Evolutionary conservation across 2,113 vertebrate genomes (phyloP), one percentile per base, ranked within the genome.

Genomic region (Burhinus bistriatus): DNA sequence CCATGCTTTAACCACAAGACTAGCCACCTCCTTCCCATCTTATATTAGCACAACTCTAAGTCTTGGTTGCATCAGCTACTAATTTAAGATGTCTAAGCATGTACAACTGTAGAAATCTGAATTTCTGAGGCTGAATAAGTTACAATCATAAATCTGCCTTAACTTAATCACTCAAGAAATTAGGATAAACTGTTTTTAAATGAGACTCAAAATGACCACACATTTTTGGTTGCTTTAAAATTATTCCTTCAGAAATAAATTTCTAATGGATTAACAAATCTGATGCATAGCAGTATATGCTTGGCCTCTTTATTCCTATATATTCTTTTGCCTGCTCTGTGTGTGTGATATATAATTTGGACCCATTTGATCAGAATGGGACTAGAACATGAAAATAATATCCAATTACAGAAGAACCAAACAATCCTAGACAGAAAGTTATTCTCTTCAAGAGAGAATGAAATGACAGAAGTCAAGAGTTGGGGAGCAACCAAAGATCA

Each of bases 1-100:
- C 96, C 96, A 97, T 97, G 96, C 89, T 88, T 42, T 77, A 94
- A 97, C 96, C 94, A 95, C 96, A 93, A 70, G 61, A 66, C 73
- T 27, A 66, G 84, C 93, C 78, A 77, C 78, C 97, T 89, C 91
- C 93, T 96, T 83, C 87, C 92, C 90, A 95, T 45, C 73, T 69
- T 65, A 87, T 29, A 84, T 87, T 83, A 92, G 95, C 93, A 95
- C 86, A 97, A 87, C 57, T 51, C 80, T 2, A 11, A 87, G 45
- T 73, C 84, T 17, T 38, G 78, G 78, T 97, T 97, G 94, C 95
- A 91, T 95, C 89, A 96, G 70, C 73, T 83, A 38, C 91, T 85
- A 45, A 42, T 77, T 79, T 89, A 75, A 64, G 92, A 89, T 42
- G 84, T 69, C 89, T 76, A 49, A 93, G 71, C 25, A 61, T 4